Conservation (phyloP, 2,113 vertebrate genomes). For the Chauna torquata region DNA sequence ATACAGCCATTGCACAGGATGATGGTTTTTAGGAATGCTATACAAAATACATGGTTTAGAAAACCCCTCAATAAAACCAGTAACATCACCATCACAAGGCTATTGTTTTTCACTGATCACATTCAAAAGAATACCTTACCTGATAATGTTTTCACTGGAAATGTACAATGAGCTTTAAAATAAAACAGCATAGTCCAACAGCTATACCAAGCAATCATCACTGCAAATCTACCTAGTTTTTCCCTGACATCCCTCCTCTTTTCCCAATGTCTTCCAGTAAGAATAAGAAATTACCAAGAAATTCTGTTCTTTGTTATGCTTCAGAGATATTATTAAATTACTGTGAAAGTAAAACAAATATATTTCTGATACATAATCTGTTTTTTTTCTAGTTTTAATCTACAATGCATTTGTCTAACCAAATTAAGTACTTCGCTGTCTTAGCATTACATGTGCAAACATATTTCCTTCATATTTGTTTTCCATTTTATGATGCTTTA, state of each 20-base stretch:
- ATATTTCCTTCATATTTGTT: background rate
- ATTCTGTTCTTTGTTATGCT: background rate
- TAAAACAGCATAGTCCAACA: background rate
- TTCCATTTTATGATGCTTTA: constrained; percentile 32
- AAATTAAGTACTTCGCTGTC: background rate
- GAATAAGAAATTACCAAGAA: background rate
- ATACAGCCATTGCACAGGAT: background rate
- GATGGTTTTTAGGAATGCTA: background rate
- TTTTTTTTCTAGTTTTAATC: constrained; percentile 24
- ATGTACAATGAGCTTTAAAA: background rate
- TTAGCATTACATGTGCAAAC: background rate
- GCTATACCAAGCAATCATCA: background rate
- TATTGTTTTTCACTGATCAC: background rate
- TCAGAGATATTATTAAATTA: constrained; percentile 8
- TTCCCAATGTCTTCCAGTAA: background rate
- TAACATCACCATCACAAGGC: background rate
- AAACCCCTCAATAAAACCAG: background rate
- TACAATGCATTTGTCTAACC: constrained; percentile 10
- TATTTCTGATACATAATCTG: background rate
- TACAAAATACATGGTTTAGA: background rate
- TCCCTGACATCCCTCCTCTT: background rate
- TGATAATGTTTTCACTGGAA: background rate
- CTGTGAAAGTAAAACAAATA: background rate
- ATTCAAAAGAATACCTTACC: background rate
- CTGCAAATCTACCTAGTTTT: background rate